phyloP scores from a whole-genome alignment of 2,113 vertebrate genomes.

The Maccullochella peelii region DNA sequence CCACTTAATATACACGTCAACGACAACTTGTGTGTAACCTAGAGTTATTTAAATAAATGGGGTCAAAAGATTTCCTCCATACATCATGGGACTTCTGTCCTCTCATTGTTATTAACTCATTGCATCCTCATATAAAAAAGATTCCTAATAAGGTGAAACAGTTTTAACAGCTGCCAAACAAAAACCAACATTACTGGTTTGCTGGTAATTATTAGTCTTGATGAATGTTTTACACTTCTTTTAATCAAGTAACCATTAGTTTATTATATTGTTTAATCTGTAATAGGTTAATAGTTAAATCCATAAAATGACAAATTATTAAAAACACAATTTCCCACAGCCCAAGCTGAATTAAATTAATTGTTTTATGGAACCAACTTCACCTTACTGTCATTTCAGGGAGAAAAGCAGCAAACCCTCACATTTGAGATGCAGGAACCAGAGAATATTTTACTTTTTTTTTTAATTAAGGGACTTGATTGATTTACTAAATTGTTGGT shows the following conservation, averaged over 20 bases:
- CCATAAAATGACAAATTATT: not conserved
- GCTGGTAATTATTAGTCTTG: not conserved
- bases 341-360: not conserved
- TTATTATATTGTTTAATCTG: no score
- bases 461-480: no score
- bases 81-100: accelerated
- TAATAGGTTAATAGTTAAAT: not conserved
- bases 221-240: not conserved
- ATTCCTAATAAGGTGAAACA: not conserved
- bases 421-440: not conserved
- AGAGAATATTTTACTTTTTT: not conserved
- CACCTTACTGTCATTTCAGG: no score
- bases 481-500: no score
- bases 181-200: not conserved
- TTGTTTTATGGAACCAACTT: not conserved
- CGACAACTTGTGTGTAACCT: not conserved
- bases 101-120: accelerated
- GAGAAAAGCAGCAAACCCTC: not conserved
- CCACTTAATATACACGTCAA: constrained; percentile 7
- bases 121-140: not conserved
- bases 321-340: not conserved
- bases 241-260: not conserved
- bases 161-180: constrained; percentile 31
- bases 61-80: not conserved
- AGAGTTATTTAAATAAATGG: not conserved